Evolutionary conservation across 2,888 invertebrate genomes (phyloP).

Genomic region (Drosophila melanosoma): DNA sequence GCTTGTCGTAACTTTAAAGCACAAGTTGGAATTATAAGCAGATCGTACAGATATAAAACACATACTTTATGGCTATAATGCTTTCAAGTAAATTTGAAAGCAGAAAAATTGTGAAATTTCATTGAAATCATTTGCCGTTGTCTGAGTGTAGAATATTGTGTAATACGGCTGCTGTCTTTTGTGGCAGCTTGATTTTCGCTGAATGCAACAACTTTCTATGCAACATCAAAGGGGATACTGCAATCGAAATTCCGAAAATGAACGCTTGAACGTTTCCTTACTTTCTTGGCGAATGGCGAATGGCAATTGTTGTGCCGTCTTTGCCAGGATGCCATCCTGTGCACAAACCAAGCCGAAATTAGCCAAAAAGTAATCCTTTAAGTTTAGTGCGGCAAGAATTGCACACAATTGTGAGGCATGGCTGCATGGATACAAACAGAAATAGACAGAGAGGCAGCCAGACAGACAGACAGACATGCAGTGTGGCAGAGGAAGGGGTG

Average conservation of each 20-base stretch:
- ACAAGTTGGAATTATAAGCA: not conserved
- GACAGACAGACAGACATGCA: not conserved
- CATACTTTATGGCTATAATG: not conserved
- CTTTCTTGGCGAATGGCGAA: conserved; percentile 19
- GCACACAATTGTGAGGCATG: conserved; percentile 66
- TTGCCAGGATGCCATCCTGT: conserved; percentile 10
- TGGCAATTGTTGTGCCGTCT: conserved; percentile 45
- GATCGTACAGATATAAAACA: not conserved
- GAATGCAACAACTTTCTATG: conserved; percentile 19
- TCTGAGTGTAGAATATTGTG: not conserved
- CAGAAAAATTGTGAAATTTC: not conserved
- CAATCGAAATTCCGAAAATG: conserved; percentile 32
- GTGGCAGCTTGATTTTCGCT: conserved; percentile 16
- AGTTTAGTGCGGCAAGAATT: conserved; percentile 71
- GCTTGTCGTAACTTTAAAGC: not conserved
- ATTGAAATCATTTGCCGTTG: not conserved
- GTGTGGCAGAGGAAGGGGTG: not conserved
- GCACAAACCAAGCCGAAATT: conserved; percentile 60
- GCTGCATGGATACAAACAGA: conserved; percentile 13
- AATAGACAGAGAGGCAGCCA: conserved; percentile 13
- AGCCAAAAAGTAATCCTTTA: conserved; percentile 78
- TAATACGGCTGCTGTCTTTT: not conserved
- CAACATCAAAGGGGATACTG: conserved; percentile 29
- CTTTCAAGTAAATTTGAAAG: not conserved
- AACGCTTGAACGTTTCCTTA: conserved; percentile 32